phyloP scores from a whole-genome alignment of 2,888 invertebrate genomes.

The Hoplodrina ambigua region DNA sequence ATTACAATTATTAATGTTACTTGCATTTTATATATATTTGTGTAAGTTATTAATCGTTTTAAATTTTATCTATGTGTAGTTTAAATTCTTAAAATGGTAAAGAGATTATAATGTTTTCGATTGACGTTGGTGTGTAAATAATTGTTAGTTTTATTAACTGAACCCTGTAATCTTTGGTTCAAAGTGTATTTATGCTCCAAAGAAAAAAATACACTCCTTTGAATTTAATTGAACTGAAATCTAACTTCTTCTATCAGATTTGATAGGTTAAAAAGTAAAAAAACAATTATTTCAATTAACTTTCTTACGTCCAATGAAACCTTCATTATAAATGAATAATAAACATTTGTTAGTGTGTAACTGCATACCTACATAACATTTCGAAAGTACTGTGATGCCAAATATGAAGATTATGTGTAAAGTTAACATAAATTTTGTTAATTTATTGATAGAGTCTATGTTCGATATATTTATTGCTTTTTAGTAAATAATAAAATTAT shows the following conservation, averaged over 20 bases:
- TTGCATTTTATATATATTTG: conserved; percentile 69
- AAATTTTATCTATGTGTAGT: conserved; percentile 64
- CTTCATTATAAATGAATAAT: conserved; percentile 8
- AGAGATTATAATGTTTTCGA: conserved; percentile 51
- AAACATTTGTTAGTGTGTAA: conserved; percentile 38
- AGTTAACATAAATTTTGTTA: conserved; percentile 84
- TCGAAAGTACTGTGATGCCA: conserved; percentile 88
- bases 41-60: conserved; percentile 59
- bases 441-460: conserved; percentile 88
- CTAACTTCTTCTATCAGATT: neutral
- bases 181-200: conserved; percentile 13
- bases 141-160: conserved; percentile 31
- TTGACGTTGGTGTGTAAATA: conserved; percentile 56
- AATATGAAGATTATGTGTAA: conserved; percentile 83
- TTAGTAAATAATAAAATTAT: conserved; percentile 87
- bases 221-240: neutral
- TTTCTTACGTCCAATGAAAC: conserved; percentile 16
- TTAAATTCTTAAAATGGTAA: conserved; percentile 50
- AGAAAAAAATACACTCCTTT: conserved; percentile 10
- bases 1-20: conserved; percentile 64
- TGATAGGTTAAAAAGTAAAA: neutral
- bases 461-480: conserved; percentile 89
- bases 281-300: conserved; percentile 1
- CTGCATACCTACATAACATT: conserved; percentile 71
- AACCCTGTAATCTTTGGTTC: conserved; percentile 13